Evolutionary conservation across 2,888 invertebrate species (phyloP), one percentile per base, ranked within the genome.

Genomic region (Eupithecia exiguata): DNA sequence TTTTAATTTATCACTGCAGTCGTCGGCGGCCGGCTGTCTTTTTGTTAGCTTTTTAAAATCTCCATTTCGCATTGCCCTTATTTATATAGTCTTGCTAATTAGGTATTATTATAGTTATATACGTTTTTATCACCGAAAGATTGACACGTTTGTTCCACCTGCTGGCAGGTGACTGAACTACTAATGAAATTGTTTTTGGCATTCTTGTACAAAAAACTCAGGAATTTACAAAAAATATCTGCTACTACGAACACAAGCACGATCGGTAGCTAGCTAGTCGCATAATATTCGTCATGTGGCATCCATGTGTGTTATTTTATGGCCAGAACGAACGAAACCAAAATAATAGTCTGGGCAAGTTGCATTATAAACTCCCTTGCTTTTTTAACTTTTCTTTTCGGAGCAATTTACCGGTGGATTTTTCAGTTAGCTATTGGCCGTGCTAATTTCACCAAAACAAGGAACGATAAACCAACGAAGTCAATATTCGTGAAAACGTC

Each of bases 291-390:
- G 49, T 74, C 72, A 75, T 75, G 61, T 75, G 75, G 75, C 35
- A 66, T 70, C 68, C 75, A 75, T 75, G 63, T 75, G 75, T 70
- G 38, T 53, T 10, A 43, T 49, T 72, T 70, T 72, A 72, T 68
- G 9, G 25, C 40, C 35, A 18, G 53, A 21, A 70, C 63, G 35
- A 43, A 61, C n/a, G 10, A 21, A 49, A 5, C 36, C n/a, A 63
- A n/a, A 36, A 38, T 38, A 63, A 38, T 36, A 18, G n/a, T 63
- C 21, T 53, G 10, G 25, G 53, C 53, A 21, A 12, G 12, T 25
- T 53, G 21, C 21, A 21, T 1, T 10, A 53, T 3, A 21, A 53
- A 21, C 53, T 53, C 53, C n/a, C 49, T n/a, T n/a, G 18, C 49
- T 49, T 30, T 30, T 30, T 30, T 3, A n/a, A 49, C 49, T 49